These are phyloP conservation scores for Siniperca undulata DNA, from an alignment of 2,797 vertebrate genomes.

Conservation along the genomic window DNA sequence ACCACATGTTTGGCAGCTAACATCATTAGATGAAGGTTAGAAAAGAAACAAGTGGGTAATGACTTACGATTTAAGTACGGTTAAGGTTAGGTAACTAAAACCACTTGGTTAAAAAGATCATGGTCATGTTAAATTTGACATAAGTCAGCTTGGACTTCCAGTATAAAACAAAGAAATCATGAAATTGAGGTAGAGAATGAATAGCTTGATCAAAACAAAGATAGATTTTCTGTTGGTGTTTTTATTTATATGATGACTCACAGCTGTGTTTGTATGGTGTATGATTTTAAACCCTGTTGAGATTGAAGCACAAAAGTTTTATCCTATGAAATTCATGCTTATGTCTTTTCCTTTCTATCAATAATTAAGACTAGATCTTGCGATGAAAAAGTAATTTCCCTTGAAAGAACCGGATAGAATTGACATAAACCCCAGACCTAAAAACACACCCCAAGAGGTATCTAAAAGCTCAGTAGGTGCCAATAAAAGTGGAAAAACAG, in stretches of 20 bases:
- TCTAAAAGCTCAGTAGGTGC: slow-evolving; percentile 76
- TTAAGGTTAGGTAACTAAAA: slow-evolving; percentile 2
- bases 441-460: slow-evolving; percentile 75
- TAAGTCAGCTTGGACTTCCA: neutral
- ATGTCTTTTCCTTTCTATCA: slow-evolving; percentile 73
- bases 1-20: neutral
- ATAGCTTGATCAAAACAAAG: slow-evolving; percentile 35
- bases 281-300: slow-evolving; percentile 69
- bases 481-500: slow-evolving; percentile 79
- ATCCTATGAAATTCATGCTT: slow-evolving; percentile 70
- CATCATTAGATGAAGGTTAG: neutral
- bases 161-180: slow-evolving; percentile 52
- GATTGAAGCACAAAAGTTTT: slow-evolving; percentile 64
- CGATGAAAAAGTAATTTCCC: slow-evolving; percentile 83
- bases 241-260: slow-evolving; percentile 54
- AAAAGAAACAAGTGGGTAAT: neutral
- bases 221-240: slow-evolving; percentile 24
- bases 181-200: slow-evolving; percentile 42
- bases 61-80: neutral
- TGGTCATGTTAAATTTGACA: slow-evolving; percentile 2
- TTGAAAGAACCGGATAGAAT: slow-evolving; percentile 74
- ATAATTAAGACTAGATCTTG: slow-evolving; percentile 81
- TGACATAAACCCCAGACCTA: slow-evolving; percentile 71
- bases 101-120: slow-evolving; percentile 3
- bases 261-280: slow-evolving; percentile 58